phyloP scores from a whole-genome alignment of 2,797 vertebrate species.

The Xiphorhynchus erythropygius region DNA sequence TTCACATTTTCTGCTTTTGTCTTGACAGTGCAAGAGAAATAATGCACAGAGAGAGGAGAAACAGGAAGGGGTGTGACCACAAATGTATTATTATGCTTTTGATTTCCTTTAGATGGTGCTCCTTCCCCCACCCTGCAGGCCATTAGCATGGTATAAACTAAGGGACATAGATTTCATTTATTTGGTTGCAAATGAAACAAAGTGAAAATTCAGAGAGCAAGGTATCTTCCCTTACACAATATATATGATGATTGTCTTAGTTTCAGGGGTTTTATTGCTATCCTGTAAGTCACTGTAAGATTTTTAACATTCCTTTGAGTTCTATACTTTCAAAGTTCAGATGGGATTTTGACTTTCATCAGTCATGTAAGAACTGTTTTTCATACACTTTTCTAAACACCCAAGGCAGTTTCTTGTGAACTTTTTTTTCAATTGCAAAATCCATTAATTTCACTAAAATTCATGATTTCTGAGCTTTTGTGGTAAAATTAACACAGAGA shows the following conservation, averaged over 20 bases:
- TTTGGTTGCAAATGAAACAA: not conserved
- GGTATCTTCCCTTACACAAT: not conserved
- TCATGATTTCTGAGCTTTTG: not conserved
- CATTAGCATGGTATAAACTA: not conserved
- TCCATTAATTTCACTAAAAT: not conserved
- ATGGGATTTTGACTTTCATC: not conserved
- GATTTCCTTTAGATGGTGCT: not conserved
- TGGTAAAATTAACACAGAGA: not conserved
- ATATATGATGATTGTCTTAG: accelerated
- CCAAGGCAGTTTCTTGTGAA: not conserved
- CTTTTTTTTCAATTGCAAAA: not conserved
- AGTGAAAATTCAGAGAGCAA: not conserved
- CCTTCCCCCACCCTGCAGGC: not conserved
- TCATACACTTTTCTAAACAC: not conserved
- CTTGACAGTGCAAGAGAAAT: not conserved
- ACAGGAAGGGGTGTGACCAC: not conserved
- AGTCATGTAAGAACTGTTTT: not conserved
- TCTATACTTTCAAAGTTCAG: not conserved
- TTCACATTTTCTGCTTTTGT: not conserved
- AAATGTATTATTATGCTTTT: not conserved
- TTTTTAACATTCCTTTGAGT: not conserved
- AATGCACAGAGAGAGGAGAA: not conserved
- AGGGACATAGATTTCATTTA: not conserved
- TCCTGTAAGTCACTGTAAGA: not conserved
- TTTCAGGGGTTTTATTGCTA: not conserved